phyloP scores from a whole-genome alignment of 2,888 invertebrate species.

The Chaitophorus viminalis region DNA sequence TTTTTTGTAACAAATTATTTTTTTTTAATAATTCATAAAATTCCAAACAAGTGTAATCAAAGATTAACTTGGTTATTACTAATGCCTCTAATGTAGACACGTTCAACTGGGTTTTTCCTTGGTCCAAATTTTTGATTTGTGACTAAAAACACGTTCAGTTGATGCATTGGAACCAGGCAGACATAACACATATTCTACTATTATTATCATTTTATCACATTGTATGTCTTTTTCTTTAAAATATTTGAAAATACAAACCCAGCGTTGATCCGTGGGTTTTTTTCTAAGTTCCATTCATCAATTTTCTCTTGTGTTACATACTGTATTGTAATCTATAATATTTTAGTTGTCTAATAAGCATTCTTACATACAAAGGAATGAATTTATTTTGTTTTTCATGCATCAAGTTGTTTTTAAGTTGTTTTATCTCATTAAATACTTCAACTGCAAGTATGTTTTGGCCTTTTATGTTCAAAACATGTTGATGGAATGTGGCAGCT shows the following conservation, averaged over 20 bases:
- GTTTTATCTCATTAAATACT: slow-evolving; percentile 2
- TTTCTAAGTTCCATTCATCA: slow-evolving; percentile 39
- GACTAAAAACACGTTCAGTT: slow-evolving; percentile 37
- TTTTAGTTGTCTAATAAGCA: too few relatives aligned
- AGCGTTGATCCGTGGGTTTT: slow-evolving; percentile 7
- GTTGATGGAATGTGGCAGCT: slow-evolving; percentile 38
- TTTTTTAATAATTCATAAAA: slow-evolving; percentile 16
- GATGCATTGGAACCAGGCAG: slow-evolving; percentile 24
- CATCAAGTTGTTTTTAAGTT: slow-evolving; percentile 64
- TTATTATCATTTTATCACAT: slow-evolving; percentile 13
- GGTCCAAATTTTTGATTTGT: neutral
- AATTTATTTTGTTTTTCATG: slow-evolving; percentile 23
- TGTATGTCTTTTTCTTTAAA: slow-evolving; percentile 14
- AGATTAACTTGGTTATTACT: slow-evolving; percentile 30
- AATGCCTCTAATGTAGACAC: too few relatives aligned
- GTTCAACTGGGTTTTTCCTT: too few relatives aligned
- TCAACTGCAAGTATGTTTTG: slow-evolving; percentile 18
- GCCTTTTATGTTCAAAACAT: slow-evolving; percentile 55
- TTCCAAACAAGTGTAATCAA: slow-evolving; percentile 13
- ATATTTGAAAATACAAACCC: slow-evolving; percentile 29
- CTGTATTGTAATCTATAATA: neutral
- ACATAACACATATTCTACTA: slow-evolving; percentile 8
- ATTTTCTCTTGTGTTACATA: slow-evolving; percentile 17
- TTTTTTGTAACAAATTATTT: neutral
- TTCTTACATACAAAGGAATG: neutral